Conservation (phyloP, 2,888 invertebrate species). For the Scaptomyza cyrtandrae region DNA sequence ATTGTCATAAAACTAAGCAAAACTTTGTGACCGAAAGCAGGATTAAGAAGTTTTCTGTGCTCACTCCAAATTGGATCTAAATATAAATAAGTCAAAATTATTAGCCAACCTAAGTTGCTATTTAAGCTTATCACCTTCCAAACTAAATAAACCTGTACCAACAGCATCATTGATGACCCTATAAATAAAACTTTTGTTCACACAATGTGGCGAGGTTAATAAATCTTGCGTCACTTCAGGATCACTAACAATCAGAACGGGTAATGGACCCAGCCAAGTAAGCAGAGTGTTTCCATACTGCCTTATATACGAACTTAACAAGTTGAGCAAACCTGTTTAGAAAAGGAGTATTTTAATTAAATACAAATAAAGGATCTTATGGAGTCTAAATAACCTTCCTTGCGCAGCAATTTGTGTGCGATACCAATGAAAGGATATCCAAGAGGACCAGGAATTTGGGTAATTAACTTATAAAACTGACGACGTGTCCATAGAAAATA, state of each 20-base stretch:
- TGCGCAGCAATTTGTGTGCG: neutral
- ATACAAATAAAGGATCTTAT: too few species aligned
- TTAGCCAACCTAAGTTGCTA: too few species aligned
- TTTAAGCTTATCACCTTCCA: constrained; percentile 42
- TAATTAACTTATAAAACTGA: constrained; percentile 6
- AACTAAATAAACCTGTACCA: constrained; percentile 67
- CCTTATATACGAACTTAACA: constrained; percentile 3
- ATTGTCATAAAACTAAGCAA: constrained; percentile 73
- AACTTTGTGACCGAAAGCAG: constrained; percentile 75
- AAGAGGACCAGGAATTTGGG: constrained; percentile 6
- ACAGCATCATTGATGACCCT: constrained; percentile 64
- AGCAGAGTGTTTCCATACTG: constrained; percentile 62
- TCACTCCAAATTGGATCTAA: constrained; percentile 67
- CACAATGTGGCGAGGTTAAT: constrained; percentile 66
- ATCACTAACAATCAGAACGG: constrained; percentile 72
- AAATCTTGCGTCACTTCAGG: constrained; percentile 69
- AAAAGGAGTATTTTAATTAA: neutral
- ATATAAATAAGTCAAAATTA: too few species aligned
- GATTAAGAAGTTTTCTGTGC: constrained; percentile 73
- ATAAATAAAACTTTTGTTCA: constrained; percentile 64
- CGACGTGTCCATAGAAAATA: constrained; percentile 19
- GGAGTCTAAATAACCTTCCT: neutral
- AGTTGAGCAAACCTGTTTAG: constrained; percentile 1
- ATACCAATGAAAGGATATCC: constrained; percentile 26
- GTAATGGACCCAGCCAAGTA: constrained; percentile 76